phyloP scores from a whole-genome alignment of 2,797 vertebrate species.

The Microchirus variegatus region DNA sequence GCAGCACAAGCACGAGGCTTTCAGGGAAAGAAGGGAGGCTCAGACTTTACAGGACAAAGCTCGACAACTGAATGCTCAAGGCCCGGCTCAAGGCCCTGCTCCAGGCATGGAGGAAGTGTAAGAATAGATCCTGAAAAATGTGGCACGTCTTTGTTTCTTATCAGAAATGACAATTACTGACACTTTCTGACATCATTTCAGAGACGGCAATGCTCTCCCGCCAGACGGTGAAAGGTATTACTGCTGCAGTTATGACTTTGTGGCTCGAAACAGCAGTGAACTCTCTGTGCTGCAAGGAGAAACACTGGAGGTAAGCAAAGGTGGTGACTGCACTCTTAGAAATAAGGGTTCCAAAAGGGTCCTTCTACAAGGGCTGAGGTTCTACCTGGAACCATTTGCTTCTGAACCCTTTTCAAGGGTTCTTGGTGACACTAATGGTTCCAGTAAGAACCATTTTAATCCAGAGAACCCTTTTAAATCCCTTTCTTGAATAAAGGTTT shows the following conservation, averaged over 20 bases:
- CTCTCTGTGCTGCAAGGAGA: slow-evolving; percentile 87
- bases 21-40: slow-evolving; percentile 47
- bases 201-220: slow-evolving; percentile 49
- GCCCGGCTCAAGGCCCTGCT: neutral
- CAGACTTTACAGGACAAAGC: slow-evolving; percentile 7
- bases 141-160: no score
- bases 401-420: no score
- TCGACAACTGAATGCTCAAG: neutral
- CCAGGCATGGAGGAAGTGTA: slow-evolving; percentile 40
- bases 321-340: no score
- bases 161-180: no score
- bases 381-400: no score
- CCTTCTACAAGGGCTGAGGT: no score
- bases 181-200: slow-evolving; percentile 35
- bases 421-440: no score
- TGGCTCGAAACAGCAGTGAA: slow-evolving; percentile 89
- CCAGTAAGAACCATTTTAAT: no score
- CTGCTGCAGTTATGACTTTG: slow-evolving; percentile 88
- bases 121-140: slow-evolving; percentile 8
- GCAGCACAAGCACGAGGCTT: slow-evolving; percentile 84
- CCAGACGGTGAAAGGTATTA: slow-evolving; percentile 58
- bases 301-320: slow-evolving; percentile 79
- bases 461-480: no score
- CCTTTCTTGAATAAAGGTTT: no score
- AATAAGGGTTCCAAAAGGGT: no score